Base-by-base conservation (phyloP, 2,113 vertebrate species). In the Rattus rattus region DNA sequence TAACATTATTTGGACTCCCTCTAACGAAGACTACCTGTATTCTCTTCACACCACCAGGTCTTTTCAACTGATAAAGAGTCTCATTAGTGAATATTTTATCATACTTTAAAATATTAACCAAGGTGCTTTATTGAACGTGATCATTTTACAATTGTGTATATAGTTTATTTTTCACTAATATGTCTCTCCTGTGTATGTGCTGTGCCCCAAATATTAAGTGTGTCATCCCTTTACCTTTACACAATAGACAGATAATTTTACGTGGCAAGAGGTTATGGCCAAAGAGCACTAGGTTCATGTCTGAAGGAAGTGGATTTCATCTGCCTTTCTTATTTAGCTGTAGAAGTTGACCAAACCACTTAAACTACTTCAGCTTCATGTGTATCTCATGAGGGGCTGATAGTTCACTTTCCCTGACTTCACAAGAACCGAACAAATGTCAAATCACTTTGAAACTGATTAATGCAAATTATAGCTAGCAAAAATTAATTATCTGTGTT, bases 391-490 rank as follows among this genome's bases (percentile, higher is more conserved):
- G 39, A 39, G 22, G 54, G 47, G 11, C 61, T 86, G 20, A 8
- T 83, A 77, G 77, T 69, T 69, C 65, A 76, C n/a, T 79, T 79
- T 73, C n/a, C 92, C 86, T 90, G 17, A 83, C 7, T 80, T 91
- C 72, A 49, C 7, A 47, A 88, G 59, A 92, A 79, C 59, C 36
- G 65, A 92, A 88, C 39, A 28, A 97, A 93, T 88, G 86, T 19
- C 65, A 91, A 92, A 79, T 90, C 39, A 67, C 24, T 84, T 90
- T 79, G 30, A 91, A 79, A 92, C 67, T 88, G 47, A 88, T 61
- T 94, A 90, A 49, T 72, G 22, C 11, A 90, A 76, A 73, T 75
- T 1, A 36, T 79, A 94, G 81, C 76, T 88, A 80, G 92, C 92
- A 59, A 92, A 93, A 69, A 56, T 81, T 86, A 93, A 86, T 63